A percentile compares a stretch with the other conserved stretches of the same genome.
Evolutionary conservation across 2,888 invertebrate species (phyloP).

Genomic region (Mythimna impura): DNA sequence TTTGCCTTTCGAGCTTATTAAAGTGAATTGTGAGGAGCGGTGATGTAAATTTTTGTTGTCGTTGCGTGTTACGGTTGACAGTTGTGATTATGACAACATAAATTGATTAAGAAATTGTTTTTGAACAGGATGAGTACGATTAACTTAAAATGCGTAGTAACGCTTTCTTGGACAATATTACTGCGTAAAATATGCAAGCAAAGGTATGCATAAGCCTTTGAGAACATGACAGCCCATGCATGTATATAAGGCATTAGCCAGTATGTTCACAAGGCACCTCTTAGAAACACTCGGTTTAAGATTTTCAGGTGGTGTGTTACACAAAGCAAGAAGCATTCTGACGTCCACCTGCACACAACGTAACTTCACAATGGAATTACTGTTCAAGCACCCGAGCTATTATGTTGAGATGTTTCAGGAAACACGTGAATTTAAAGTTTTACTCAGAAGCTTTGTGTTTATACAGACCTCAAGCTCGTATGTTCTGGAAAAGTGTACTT

Average conservation of each 20-base stretch:
- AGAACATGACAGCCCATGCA: slow-evolving; percentile 33
- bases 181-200: slow-evolving; percentile 48
- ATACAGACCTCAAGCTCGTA: slow-evolving; percentile 27
- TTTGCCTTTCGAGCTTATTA: slow-evolving; percentile 69
- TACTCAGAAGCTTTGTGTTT: slow-evolving; percentile 48
- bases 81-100: slow-evolving; percentile 8
- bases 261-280: slow-evolving; percentile 55
- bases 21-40: slow-evolving; percentile 58
- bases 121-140: neutral
- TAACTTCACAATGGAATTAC: slow-evolving; percentile 66
- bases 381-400: slow-evolving; percentile 58
- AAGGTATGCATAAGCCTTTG: slow-evolving; percentile 51
- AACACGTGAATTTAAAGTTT: slow-evolving; percentile 61
- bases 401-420: slow-evolving; percentile 58
- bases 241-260: slow-evolving; percentile 50
- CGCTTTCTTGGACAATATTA: slow-evolving; percentile 9
- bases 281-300: slow-evolving; percentile 56
- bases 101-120: slow-evolving; percentile 11
- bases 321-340: slow-evolving; percentile 69
- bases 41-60: slow-evolving; percentile 29
- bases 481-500: slow-evolving; percentile 30
- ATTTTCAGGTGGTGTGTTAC: slow-evolving; percentile 64
- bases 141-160: neutral
- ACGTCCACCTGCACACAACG: slow-evolving; percentile 60
- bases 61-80: slow-evolving; percentile 16